Conservation (phyloP, 2,113 vertebrate genomes). For the Tetrax tetrax region DNA sequence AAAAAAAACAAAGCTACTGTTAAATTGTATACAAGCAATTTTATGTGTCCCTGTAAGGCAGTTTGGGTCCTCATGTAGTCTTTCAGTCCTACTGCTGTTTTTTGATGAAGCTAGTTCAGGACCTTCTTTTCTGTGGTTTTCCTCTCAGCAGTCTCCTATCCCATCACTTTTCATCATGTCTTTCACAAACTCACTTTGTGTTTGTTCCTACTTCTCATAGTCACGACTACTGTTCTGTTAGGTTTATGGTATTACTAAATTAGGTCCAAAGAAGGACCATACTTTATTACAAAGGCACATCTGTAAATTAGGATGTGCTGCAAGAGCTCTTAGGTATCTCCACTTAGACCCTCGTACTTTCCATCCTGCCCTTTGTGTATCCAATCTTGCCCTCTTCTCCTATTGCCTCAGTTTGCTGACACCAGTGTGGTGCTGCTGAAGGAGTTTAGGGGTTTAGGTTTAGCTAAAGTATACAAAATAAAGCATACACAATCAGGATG, state of each 20-base stretch:
- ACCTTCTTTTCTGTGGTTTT: background rate
- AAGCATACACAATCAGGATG: background rate
- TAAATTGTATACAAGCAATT: background rate
- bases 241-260: background rate
- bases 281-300: background rate
- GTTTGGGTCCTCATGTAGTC: background rate
- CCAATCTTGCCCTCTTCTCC: background rate
- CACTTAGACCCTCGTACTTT: background rate
- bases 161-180: background rate
- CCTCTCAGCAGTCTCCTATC: background rate
- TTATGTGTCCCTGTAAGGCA: background rate
- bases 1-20: background rate
- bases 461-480: background rate
- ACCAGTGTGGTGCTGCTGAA: background rate
- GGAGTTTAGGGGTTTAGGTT: background rate
- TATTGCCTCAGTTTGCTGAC: background rate
- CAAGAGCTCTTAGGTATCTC: background rate
- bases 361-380: background rate
- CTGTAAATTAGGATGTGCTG: background rate
- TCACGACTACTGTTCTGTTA: background rate
- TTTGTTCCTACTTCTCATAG: background rate
- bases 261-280: background rate
- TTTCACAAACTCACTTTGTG: background rate
- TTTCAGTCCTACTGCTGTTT: background rate
- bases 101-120: background rate